phyloP scores from a whole-genome alignment of 53 echinoderm and acorn worm species.

The Holothuria leucospilota region DNA sequence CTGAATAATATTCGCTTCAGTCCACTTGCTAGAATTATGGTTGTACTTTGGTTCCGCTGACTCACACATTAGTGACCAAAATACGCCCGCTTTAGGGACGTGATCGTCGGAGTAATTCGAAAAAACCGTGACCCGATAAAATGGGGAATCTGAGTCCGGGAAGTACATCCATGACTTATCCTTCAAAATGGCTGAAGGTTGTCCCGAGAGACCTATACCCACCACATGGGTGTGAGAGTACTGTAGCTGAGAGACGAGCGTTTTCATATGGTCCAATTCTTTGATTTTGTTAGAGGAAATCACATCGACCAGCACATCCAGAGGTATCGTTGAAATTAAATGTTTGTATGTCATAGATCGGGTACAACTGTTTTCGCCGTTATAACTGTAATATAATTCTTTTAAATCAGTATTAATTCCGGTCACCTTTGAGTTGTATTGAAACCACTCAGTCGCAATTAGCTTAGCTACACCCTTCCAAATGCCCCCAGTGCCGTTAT shows the following conservation, averaged over 20 bases:
- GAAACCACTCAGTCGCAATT: slow-evolving; percentile 51
- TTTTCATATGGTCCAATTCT: slow-evolving; percentile 1
- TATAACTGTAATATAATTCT: neutral
- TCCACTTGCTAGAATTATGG: slow-evolving; percentile 39
- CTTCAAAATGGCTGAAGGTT: slow-evolving; percentile 40
- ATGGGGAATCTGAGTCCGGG: no score
- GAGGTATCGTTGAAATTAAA: slow-evolving; percentile 48
- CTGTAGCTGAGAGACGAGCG: no score
- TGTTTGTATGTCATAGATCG: slow-evolving; percentile 20
- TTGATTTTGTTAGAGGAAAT: neutral
- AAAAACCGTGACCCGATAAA: no score
- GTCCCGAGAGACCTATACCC: neutral
- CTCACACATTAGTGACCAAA: no score
- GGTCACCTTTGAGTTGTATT: slow-evolving; percentile 32
- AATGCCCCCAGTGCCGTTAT: no score
- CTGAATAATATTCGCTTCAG: neutral
- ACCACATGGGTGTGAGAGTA: no score
- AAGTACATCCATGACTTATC: no score
- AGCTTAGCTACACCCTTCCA: slow-evolving; percentile 48
- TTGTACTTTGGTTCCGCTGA: neutral
- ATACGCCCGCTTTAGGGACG: no score
- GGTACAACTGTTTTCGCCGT: neutral
- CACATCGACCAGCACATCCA: no score
- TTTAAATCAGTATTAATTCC: slow-evolving; percentile 37
- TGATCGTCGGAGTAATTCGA: no score